These are phyloP conservation scores for Trachelus troglodyta DNA, from an alignment of 2,888 invertebrate species.

Conservation along the genomic window DNA sequence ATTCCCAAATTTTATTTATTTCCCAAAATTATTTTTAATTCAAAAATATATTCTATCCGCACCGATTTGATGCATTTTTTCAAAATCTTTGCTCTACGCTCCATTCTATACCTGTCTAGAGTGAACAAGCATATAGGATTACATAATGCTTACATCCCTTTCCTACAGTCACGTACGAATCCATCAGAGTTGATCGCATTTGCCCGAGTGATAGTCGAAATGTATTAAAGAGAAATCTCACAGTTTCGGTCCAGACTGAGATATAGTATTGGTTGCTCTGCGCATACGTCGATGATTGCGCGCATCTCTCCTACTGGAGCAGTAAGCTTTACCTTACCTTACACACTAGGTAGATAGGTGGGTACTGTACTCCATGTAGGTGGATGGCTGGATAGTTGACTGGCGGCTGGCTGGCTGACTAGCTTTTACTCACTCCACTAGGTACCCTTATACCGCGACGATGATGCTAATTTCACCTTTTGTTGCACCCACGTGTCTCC, in stretches of 20 bases:
- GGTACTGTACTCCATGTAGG: background rate
- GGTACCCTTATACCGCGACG: background rate
- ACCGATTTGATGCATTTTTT: background rate
- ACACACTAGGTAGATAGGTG: background rate
- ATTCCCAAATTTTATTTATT: background rate
- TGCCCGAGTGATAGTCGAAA: background rate
- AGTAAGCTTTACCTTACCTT: constrained; percentile 8
- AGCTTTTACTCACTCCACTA: background rate
- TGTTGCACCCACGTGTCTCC: background rate
- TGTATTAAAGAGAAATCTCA: background rate
- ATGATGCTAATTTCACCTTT: constrained; percentile 13
- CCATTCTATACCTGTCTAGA: background rate
- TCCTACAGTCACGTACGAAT: background rate
- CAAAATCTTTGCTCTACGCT: background rate
- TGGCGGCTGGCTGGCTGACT: background rate
- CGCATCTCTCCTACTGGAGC: constrained; percentile 25
- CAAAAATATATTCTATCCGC: background rate
- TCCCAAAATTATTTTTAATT: background rate
- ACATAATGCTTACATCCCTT: background rate
- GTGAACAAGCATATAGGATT: background rate
- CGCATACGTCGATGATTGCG: constrained; percentile 32
- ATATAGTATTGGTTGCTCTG: constrained; percentile 22
- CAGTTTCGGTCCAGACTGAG: background rate
- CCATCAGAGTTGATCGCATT: background rate
- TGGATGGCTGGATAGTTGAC: background rate